Evolutionary conservation across 2,113 vertebrate species (phyloP).

Genomic region (Stigmatopora argus): DNA sequence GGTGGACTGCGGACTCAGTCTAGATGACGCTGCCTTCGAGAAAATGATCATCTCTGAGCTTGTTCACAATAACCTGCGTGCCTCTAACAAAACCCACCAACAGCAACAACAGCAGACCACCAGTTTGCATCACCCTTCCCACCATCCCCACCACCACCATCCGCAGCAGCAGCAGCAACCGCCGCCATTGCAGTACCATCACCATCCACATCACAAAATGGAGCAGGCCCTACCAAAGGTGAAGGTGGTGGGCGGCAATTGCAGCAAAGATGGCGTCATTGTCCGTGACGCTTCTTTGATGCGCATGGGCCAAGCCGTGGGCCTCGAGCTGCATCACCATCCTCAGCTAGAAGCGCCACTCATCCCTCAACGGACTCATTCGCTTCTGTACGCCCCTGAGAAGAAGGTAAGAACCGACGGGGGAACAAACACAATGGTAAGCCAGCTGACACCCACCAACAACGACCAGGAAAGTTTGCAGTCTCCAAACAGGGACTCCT

Average conservation of each 20-base stretch:
- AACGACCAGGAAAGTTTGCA: constrained; percentile 83
- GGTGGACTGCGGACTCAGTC: constrained; percentile 95
- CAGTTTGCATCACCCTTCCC: constrained; percentile 58
- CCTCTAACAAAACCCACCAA: constrained; percentile 85
- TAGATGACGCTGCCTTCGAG: constrained; percentile 97
- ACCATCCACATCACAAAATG: constrained; percentile 71
- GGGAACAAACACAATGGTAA: constrained; percentile 82
- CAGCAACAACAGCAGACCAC: constrained; percentile 61
- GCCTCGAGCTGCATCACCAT: constrained; percentile 85
- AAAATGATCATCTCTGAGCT: constrained; percentile 99
- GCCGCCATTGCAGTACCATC: constrained; percentile 49
- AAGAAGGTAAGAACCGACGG: constrained; percentile 89
- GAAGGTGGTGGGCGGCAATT: constrained; percentile 79
- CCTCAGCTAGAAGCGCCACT: constrained; percentile 89
- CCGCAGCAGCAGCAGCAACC: constrained; percentile 79
- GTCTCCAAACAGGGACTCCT: constrained; percentile 97
- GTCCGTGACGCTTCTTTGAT: constrained; percentile 89
- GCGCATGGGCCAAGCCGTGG: constrained; percentile 72
- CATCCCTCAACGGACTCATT: constrained; percentile 99
- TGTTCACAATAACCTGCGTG: constrained; percentile 98
- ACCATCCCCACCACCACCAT: constrained; percentile 67
- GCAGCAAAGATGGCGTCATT: constrained; percentile 86
- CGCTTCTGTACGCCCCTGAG: constrained; percentile 97
- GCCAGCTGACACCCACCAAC: constrained; percentile 79
- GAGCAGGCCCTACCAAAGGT: constrained; percentile 85